Percentiles rank a stretch among this genome's conserved stretches.
phyloP scores from a whole-genome alignment of 2,113 vertebrate species.

The Sceloporus undulatus region DNA sequence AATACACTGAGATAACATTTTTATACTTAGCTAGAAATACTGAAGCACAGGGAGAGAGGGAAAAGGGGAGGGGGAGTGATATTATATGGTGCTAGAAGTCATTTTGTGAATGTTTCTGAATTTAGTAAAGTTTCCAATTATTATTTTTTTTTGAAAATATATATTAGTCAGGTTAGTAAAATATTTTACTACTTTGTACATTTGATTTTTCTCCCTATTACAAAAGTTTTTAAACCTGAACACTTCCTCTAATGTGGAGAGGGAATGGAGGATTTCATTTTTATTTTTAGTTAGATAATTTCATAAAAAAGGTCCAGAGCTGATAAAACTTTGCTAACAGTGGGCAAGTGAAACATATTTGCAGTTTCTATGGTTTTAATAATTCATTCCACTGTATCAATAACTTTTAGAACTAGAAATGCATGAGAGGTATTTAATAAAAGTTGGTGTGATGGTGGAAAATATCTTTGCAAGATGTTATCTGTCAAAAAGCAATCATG shows the following conservation, averaged over 20 bases:
- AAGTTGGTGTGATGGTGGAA: conserved; percentile 65
- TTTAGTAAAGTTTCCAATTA: not conserved
- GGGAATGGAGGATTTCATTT: conserved; percentile 20
- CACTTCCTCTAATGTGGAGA: conserved; percentile 28
- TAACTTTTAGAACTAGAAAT: conserved; percentile 62
- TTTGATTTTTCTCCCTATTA: conserved; percentile 14
- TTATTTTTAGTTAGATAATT: conserved; percentile 28
- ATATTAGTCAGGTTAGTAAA: conserved; percentile 10
- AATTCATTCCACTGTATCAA: conserved; percentile 47
- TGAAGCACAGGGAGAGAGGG: not conserved
- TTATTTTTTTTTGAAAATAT: conserved; percentile 6
- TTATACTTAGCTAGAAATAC: not conserved
- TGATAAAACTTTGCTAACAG: conserved; percentile 38
- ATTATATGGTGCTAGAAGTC: too few relatives aligned
- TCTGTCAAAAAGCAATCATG: conserved; percentile 75
- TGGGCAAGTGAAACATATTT: conserved; percentile 29
- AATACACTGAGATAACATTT: not conserved
- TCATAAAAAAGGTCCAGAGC: conserved; percentile 17
- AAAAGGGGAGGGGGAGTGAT: not conserved
- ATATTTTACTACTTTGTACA: conserved; percentile 4
- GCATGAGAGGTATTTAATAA: conserved; percentile 72
- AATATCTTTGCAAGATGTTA: conserved; percentile 75
- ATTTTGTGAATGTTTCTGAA: too few relatives aligned
- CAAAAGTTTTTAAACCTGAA: too few relatives aligned
- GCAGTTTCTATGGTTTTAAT: not conserved